These are phyloP conservation scores for Ifrita kowaldi DNA, from an alignment of 2,113 vertebrate species.

Conservation along the genomic window DNA sequence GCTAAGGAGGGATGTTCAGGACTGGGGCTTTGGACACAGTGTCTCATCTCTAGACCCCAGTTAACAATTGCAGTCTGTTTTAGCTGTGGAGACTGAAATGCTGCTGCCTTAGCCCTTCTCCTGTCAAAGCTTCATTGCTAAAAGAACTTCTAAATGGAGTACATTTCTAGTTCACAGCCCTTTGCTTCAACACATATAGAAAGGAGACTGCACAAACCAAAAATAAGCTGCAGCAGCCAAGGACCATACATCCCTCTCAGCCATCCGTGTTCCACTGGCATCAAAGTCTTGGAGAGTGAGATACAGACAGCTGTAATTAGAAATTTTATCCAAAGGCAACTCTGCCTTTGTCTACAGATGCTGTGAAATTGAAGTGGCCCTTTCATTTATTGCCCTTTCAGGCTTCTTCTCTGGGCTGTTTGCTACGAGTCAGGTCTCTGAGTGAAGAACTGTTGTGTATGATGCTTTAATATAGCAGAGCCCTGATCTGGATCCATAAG, in stretches of 20 bases:
- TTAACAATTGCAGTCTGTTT: neutral
- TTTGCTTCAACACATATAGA: neutral
- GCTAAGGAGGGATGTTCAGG: neutral
- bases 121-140: neutral
- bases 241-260: neutral
- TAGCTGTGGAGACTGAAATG: neutral
- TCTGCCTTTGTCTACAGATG: neutral
- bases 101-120: neutral
- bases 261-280: neutral
- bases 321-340: neutral
- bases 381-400: neutral
- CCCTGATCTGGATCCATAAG: neutral
- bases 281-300: neutral
- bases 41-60: neutral
- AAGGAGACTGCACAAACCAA: neutral
- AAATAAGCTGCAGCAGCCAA: neutral
- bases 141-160: neutral
- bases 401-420: neutral
- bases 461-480: neutral
- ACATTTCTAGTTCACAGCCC: neutral
- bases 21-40: neutral
- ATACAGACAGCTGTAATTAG: neutral
- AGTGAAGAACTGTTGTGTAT: neutral
- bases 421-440: neutral
- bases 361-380: neutral